Percentiles rank a stretch among this genome's conserved stretches.
Evolutionary conservation across 2,888 invertebrate genomes (phyloP).

Genomic region (Aphidius colemani): DNA sequence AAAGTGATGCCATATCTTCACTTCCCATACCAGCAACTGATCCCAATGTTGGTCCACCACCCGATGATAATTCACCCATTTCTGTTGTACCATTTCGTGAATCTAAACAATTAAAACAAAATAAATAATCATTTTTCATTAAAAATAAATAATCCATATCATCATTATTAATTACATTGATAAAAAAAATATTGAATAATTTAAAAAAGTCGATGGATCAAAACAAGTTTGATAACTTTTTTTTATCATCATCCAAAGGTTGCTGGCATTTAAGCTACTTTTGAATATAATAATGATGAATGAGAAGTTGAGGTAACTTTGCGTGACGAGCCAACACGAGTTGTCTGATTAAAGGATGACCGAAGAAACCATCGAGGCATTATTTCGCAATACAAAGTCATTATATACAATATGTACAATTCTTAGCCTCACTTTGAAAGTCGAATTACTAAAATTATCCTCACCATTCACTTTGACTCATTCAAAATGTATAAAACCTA

Average conservation of each 20-base stretch:
- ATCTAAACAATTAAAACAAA: conserved; percentile 39
- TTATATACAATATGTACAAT: not conserved
- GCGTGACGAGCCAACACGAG: conserved; percentile 10
- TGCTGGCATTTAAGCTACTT: not conserved
- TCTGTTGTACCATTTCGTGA: conserved; percentile 58
- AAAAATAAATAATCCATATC: not conserved
- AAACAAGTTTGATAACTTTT: too few species aligned
- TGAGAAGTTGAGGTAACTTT: conserved; percentile 2
- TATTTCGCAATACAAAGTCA: conserved; percentile 6
- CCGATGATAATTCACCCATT: conserved; percentile 51
- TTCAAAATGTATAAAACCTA: not conserved
- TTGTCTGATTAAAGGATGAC: conserved; percentile 5
- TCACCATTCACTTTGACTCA: too few species aligned
- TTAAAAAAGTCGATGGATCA: not conserved
- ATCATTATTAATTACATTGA: not conserved
- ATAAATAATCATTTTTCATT: conserved; percentile 7
- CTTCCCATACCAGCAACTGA: conserved; percentile 62
- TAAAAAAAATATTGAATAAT: not conserved
- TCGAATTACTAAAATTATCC: too few species aligned
- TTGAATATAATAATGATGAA: conserved; percentile 9
- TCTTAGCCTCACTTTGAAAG: not conserved
- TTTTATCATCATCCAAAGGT: not conserved
- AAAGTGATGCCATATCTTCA: conserved; percentile 81
- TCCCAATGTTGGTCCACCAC: conserved; percentile 61
- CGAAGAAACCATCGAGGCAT: conserved; percentile 2